Base-by-base conservation (phyloP, 2,797 vertebrate species). In the Anguilla anguilla region DNA sequence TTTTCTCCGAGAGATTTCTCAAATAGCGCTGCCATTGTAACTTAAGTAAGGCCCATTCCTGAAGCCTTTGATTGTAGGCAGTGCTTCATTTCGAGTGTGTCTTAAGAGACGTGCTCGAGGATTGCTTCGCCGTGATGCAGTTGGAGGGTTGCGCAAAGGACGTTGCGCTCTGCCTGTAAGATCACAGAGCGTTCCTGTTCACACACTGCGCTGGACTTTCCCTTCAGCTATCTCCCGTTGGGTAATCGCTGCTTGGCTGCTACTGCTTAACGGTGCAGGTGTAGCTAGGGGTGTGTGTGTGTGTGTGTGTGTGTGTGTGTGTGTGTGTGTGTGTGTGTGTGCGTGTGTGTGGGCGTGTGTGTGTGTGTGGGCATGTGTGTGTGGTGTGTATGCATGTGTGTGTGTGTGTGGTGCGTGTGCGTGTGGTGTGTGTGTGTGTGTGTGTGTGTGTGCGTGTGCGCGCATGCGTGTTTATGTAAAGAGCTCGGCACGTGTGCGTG, bases 291-390 rank as follows among this genome's bases (percentile, higher is more conserved):
- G 5, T 1, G 0, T 74, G 51, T 17, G 4, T 84, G 81, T 83
- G 81, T 85, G 53, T 57, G 84, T 43, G 53, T 35, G 59, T n/a
- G 51, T 22, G 86, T 57, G 57, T 51, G 85, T 81, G 84, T 88
- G 39, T 35, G 43, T 31, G 39, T 69, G 59, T 46, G 77, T 83
- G 86, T 43, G 28, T 72, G n/a, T 31, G 22, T 72, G 9, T 72
- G n/a, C 43, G 13, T 77, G 31, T 1, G 35, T 43, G 35, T 17
- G 51, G 59, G 9, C 59, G 25, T 57, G n/a, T 6, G 53, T 64
- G 11, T 64, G 57, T 46, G 55, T 85, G 19, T 69, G 57, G n/a
- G n/a, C n/a, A n/a, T n/a, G n/a, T n/a, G n/a, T n/a, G n/a, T n/a
- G n/a, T n/a, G n/a, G n/a, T n/a, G n/a, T n/a, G n/a, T n/a, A n/a